phyloP scores from a whole-genome alignment of 2,113 vertebrate species.

The Melanerpes aurifrons region DNA sequence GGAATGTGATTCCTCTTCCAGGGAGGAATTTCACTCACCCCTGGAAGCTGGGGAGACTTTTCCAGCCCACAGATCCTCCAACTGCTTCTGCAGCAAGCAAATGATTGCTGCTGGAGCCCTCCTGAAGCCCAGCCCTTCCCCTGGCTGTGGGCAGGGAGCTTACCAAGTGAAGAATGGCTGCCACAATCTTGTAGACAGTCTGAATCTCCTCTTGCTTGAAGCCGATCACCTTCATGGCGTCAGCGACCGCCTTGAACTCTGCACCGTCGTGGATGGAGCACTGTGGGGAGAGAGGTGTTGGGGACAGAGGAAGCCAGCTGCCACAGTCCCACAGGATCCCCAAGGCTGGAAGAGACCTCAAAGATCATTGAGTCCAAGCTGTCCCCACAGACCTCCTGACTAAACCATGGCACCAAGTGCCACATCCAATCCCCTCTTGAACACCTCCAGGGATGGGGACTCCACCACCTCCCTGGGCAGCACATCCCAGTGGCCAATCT shows the following conservation, averaged over 20 bases:
- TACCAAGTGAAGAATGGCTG: conserved; percentile 95
- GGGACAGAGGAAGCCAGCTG: neutral
- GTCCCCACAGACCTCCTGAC: no score
- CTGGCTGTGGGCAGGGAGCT: neutral
- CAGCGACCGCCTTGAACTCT: conserved; percentile 92
- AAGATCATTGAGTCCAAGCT: no score
- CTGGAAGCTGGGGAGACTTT: neutral
- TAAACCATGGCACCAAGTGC: no score
- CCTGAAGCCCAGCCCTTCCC: neutral
- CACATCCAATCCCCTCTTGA: no score
- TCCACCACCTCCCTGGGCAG: no score
- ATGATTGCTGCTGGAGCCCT: neutral
- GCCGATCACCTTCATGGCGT: conserved; percentile 97
- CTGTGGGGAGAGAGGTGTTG: conserved; percentile 67
- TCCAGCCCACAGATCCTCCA: neutral
- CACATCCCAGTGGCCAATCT: no score
- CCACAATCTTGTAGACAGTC: conserved; percentile 94
- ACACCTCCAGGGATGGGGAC: no score
- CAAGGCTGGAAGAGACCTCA: no score
- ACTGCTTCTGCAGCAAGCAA: neutral
- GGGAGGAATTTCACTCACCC: neutral
- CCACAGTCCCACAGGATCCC: neutral
- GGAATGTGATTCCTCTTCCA: neutral
- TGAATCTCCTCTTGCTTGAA: conserved; percentile 95
- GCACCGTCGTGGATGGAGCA: conserved; percentile 89